Percentiles rank a stretch among this genome's conserved stretches.
These are phyloP conservation scores for Suillia variegata DNA, from an alignment of 2,888 invertebrate species.

Conservation along the genomic window DNA sequence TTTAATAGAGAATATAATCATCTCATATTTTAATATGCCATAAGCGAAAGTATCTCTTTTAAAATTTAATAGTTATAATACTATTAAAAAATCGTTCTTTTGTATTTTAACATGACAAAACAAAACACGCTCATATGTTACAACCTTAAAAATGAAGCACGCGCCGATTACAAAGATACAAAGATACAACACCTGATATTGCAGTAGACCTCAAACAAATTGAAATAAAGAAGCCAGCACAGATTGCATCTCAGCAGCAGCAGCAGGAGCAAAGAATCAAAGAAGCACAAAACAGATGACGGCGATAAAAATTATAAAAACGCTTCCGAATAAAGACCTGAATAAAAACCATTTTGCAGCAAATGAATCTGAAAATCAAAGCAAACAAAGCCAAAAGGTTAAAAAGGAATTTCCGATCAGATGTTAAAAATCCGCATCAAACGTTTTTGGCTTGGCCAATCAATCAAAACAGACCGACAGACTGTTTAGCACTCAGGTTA, in stretches of 20 bases:
- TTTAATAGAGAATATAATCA: too few relatives aligned
- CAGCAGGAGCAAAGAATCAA: too few relatives aligned
- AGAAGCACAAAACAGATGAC: constrained; percentile 15
- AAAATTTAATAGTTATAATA: too few relatives aligned
- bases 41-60: too few relatives aligned
- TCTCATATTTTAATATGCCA: too few relatives aligned
- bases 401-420: constrained; percentile 10
- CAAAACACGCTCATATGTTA: constrained; percentile 53
- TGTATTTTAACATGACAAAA: too few relatives aligned
- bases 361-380: constrained; percentile 9
- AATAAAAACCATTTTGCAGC: neutral
- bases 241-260: constrained; percentile 47
- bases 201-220: constrained; percentile 5
- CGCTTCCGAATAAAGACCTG: neutral
- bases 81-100: too few relatives aligned
- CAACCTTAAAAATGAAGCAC: constrained; percentile 37
- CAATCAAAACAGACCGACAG: constrained; percentile 25
- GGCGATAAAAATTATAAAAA: constrained; percentile 13
- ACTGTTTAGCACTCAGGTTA: constrained; percentile 33
- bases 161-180: constrained; percentile 33
- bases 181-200: constrained; percentile 30
- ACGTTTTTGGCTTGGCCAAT: constrained; percentile 37
- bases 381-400: constrained; percentile 13
- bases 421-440: constrained; percentile 28
- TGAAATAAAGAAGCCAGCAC: constrained; percentile 32